phyloP scores from a whole-genome alignment of 2,888 invertebrate species.

The Xylota segnis region DNA sequence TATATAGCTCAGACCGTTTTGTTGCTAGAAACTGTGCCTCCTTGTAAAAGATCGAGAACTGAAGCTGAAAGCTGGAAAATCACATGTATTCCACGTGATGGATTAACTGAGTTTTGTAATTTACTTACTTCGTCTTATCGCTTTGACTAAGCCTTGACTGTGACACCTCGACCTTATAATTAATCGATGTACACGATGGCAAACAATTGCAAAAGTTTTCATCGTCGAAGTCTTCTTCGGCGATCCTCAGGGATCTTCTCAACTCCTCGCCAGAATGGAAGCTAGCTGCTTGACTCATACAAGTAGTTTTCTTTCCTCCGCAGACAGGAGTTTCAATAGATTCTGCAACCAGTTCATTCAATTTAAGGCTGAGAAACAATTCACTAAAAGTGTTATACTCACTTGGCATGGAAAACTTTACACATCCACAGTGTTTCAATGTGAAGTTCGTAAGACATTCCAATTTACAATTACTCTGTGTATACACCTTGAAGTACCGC shows the following conservation, averaged over 20 bases:
- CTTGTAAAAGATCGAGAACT: conserved; percentile 89
- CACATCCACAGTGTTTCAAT: conserved; percentile 87
- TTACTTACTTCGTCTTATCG: conserved; percentile 77
- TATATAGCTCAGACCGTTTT: conserved; percentile 88
- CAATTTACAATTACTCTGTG: conserved; percentile 90
- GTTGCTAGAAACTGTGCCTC: conserved; percentile 90
- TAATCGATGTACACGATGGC: conserved; percentile 88
- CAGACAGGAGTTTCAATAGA: conserved; percentile 82
- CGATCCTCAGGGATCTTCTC: conserved; percentile 80
- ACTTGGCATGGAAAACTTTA: conserved; percentile 89
- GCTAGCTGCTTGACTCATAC: conserved; percentile 83
- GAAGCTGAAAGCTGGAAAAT: conserved; percentile 85
- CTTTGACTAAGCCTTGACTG: conserved; percentile 85
- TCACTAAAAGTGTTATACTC: conserved; percentile 57
- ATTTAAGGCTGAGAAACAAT: too few species aligned
- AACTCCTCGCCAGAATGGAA: conserved; percentile 82
- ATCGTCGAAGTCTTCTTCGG: conserved; percentile 81
- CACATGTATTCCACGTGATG: neutral
- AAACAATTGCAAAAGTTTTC: conserved; percentile 83
- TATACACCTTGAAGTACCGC: conserved; percentile 88
- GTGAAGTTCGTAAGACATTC: conserved; percentile 90
- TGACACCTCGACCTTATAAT: conserved; percentile 90
- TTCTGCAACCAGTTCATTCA: conserved; percentile 79
- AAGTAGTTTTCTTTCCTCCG: conserved; percentile 81
- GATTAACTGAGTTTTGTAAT: neutral